Percentiles rank a stretch among this genome's conserved stretches.
These are phyloP conservation scores for Oeneis ivallda DNA, from an alignment of 2,888 invertebrate species.

Conservation along the genomic window DNA sequence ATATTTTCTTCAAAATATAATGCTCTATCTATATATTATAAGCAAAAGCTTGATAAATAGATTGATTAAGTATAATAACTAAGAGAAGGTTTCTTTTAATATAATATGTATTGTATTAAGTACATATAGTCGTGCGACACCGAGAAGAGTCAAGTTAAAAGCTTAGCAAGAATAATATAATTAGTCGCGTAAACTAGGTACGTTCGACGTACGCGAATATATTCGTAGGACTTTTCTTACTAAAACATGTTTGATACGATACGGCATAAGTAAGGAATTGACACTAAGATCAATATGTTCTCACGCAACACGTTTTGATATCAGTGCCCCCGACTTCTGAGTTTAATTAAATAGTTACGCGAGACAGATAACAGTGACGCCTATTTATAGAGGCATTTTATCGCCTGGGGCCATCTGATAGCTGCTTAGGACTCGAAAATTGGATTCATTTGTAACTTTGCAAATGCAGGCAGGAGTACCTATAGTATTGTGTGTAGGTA, in stretches of 20 bases:
- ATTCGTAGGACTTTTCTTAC: neutral
- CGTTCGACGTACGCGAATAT: neutral
- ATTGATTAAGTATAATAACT: too few species aligned
- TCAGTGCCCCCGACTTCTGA: constrained; percentile 65
- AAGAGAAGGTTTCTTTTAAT: too few species aligned
- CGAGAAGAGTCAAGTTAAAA: too few species aligned
- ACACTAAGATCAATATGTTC: constrained; percentile 53
- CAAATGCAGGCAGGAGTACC: neutral
- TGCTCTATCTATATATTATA: too few species aligned
- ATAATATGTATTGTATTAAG: too few species aligned
- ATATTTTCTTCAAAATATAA: too few species aligned
- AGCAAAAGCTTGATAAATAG: too few species aligned
- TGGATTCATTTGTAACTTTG: constrained; percentile 46
- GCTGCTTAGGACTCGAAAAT: constrained; percentile 27
- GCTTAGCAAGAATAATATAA: too few species aligned
- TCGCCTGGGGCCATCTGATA: constrained; percentile 71
- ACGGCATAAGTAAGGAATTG: constrained; percentile 25
- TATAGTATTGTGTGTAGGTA: too few species aligned
- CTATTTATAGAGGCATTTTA: constrained; percentile 69
- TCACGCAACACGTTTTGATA: constrained; percentile 68
- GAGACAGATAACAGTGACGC: constrained; percentile 65
- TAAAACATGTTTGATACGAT: neutral
- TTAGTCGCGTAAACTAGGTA: neutral
- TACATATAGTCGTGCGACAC: too few species aligned
- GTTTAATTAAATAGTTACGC: constrained; percentile 77